Conservation (phyloP, 2,113 vertebrate species). For the Tachycineta bicolor region DNA sequence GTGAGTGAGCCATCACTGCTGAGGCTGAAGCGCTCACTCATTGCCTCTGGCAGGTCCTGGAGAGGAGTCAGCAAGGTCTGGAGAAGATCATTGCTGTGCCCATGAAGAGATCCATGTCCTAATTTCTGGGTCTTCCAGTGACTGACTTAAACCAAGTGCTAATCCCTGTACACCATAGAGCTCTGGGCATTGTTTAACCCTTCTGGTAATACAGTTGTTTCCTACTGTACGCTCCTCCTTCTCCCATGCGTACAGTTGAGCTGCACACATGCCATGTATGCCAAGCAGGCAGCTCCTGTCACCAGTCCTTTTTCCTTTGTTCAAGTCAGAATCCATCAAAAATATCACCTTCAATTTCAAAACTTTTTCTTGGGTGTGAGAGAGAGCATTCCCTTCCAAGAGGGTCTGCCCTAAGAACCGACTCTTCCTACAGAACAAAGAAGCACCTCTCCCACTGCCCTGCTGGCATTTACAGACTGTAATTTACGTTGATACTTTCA, state of each 20-base stretch:
- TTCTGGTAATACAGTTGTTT: background rate
- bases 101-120: background rate
- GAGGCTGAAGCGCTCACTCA: background rate
- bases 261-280: background rate
- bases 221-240: background rate
- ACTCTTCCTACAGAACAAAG: background rate
- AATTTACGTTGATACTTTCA: slow-evolving; percentile 55
- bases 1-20: background rate
- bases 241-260: background rate
- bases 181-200: background rate
- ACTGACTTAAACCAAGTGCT: background rate
- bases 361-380: background rate
- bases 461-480: background rate
- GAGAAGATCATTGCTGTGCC: background rate
- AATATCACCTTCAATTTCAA: background rate
- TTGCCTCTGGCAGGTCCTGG: background rate
- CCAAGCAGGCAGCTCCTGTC: background rate
- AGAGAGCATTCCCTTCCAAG: background rate
- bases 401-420: background rate
- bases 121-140: background rate
- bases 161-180: background rate
- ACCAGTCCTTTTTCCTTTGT: background rate
- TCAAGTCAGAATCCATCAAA: background rate
- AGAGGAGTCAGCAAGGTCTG: background rate
- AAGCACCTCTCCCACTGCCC: background rate